Evolutionary conservation across 2,797 vertebrate genomes (phyloP), one percentile per base, ranked within the genome.

Genomic region (Sebastes taczanowskii): DNA sequence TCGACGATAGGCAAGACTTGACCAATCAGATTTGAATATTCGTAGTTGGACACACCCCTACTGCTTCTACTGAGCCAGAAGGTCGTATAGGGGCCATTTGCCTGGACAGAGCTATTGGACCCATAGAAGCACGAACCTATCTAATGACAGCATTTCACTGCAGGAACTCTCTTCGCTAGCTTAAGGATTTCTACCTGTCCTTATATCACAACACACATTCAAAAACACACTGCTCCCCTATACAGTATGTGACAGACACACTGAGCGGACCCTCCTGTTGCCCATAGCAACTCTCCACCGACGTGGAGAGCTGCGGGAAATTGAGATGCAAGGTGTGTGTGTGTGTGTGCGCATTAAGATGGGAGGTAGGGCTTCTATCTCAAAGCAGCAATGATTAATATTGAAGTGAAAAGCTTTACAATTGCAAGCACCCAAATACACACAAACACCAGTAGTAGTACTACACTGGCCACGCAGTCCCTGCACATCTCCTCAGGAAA

Each of bases 231-330:
- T 1, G 6, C 68, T 67, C 56, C 27, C 35, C 60, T 61, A 14
- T 71, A 42, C 38, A 42, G 38, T 42, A 42, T 46, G 68, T 73
- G 69, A 71, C 73, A 65, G 77, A 70, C 72, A 74, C 72, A 59
- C 49, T 22, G 64, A 77, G 62, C 42, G 13, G 62, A 77, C 77
- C 71, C 34, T 81, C 74, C 80, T 74, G 87, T 89, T 88, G 87
- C 87, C 87, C 87, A 49, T 85, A 56, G 87, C 87, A 89, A 91
- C 89, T 59, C 87, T 80, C 81, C 70, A 58, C 80, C 14, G 68
- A 63, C 20, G 10, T 34, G 65, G 34, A 77, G 74, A 75, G 77
- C 65, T 53, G 56, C 11, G 29, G 62, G 85, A 80, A 82, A 89
- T 80, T 80, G 69, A 87, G 81, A 87, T 84, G 76, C 58, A 42